Evolutionary conservation across 2,888 invertebrate genomes (phyloP).

Genomic region (Adela reaumurella): DNA sequence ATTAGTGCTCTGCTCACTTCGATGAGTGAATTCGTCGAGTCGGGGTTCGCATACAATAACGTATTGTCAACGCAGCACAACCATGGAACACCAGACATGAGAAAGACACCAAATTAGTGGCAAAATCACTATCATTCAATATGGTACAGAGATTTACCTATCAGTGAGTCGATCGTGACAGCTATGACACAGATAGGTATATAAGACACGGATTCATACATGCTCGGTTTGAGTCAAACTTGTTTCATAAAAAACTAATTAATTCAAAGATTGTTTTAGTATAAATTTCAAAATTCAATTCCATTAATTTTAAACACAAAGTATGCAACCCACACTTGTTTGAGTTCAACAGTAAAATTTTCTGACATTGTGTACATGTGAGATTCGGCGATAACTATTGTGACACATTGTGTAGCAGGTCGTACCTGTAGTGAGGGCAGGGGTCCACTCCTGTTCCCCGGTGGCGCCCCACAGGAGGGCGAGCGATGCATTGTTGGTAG

Average conservation of each 20-base stretch:
- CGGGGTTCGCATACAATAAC: not conserved
- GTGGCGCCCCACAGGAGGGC: slow-evolving; percentile 91
- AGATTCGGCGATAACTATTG: too few species aligned
- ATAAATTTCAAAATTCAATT: too few species aligned
- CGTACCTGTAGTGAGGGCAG: slow-evolving; percentile 90
- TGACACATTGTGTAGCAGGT: too few species aligned
- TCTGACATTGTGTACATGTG: too few species aligned
- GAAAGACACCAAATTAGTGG: slow-evolving; percentile 1
- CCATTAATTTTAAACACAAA: too few species aligned
- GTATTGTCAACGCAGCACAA: slow-evolving; percentile 18
- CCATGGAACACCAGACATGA: slow-evolving; percentile 22
- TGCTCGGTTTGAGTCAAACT: not conserved
- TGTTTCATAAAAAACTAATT: too few species aligned
- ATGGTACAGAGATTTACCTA: not conserved
- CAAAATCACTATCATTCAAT: not conserved
- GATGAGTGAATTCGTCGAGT: slow-evolving; percentile 9
- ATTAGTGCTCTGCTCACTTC: slow-evolving; percentile 42
- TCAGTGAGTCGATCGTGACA: not conserved
- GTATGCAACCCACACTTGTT: too few species aligned
- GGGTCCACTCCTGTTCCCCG: slow-evolving; percentile 97
- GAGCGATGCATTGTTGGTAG: slow-evolving; percentile 50
- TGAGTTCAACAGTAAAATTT: too few species aligned
- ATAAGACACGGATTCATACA: not conserved
- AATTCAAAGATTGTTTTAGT: too few species aligned
- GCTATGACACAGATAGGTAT: not conserved